phyloP scores from a whole-genome alignment of 2,113 vertebrate species.

The Athene cunicularia region DNA sequence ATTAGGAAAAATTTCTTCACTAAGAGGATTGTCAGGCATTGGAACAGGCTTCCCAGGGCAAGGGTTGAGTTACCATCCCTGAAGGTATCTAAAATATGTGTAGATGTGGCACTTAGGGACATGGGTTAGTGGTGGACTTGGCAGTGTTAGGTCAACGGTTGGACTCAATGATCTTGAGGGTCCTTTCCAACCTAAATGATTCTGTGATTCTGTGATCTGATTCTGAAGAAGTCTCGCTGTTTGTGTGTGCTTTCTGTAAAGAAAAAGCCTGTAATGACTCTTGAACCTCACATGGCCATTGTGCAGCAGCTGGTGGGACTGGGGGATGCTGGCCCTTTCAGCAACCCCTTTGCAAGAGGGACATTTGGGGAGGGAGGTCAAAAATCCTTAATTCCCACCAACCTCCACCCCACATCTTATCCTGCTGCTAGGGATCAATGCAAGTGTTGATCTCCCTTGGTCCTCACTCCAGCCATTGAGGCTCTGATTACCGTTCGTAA shows the following conservation, averaged over 20 bases:
- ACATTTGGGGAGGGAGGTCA: neutral
- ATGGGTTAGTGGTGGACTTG: neutral
- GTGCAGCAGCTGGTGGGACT: neutral
- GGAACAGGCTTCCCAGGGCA: neutral
- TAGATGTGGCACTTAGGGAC: neutral
- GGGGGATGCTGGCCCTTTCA: neutral
- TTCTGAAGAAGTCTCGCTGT: neutral
- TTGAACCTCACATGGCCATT: neutral
- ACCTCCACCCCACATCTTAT: neutral
- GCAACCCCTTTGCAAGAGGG: neutral
- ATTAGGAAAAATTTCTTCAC: neutral
- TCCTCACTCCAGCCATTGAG: neutral
- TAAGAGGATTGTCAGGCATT: neutral
- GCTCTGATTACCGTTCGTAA: neutral
- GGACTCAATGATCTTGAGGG: neutral
- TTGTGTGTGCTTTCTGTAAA: neutral
- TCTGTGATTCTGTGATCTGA: neutral
- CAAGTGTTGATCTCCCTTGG: neutral
- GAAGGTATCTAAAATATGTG: accelerated
- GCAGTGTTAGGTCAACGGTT: accelerated
- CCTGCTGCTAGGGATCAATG: neutral
- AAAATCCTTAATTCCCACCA: neutral
- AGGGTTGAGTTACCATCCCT: neutral
- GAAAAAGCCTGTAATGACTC: neutral
- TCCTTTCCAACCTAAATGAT: neutral